These are phyloP conservation scores for Aegotheles bennettii DNA, from an alignment of 2,113 vertebrate genomes.

Conservation along the genomic window DNA sequence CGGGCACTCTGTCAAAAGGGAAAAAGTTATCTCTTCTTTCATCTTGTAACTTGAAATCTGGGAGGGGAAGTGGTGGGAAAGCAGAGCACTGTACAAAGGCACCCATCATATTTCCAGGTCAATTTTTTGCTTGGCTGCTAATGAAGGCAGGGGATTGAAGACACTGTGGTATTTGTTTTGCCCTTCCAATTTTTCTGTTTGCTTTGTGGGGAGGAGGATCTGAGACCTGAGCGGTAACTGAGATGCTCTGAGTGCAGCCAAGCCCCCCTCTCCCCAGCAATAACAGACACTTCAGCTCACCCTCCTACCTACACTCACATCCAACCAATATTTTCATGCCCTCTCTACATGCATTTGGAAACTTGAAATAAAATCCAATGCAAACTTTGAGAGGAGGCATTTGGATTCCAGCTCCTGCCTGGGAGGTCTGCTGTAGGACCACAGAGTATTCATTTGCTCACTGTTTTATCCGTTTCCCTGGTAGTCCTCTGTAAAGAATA, in stretches of 20 bases:
- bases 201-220: not conserved
- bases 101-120: not conserved
- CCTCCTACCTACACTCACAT: not conserved
- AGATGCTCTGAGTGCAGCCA: not conserved
- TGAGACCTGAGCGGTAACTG: not conserved
- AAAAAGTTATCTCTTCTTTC: not conserved
- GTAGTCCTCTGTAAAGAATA: slow-evolving; percentile 29
- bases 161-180: not conserved
- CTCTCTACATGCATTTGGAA: slow-evolving; percentile 40
- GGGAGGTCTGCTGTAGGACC: slow-evolving; percentile 46
- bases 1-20: not conserved
- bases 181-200: not conserved
- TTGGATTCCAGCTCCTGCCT: slow-evolving; percentile 31
- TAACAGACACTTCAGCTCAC: not conserved
- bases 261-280: not conserved
- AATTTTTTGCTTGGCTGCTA: not conserved
- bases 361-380: slow-evolving; percentile 35
- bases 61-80: not conserved
- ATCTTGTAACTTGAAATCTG: slow-evolving; percentile 26
- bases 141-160: not conserved
- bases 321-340: slow-evolving; percentile 25
- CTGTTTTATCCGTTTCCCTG: slow-evolving; percentile 50
- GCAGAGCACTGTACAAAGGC: not conserved
- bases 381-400: slow-evolving; percentile 39
- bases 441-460: slow-evolving; percentile 29